These are phyloP conservation scores for Bujurquina vittata DNA, from an alignment of 2,113 vertebrate genomes.

Conservation along the genomic window DNA sequence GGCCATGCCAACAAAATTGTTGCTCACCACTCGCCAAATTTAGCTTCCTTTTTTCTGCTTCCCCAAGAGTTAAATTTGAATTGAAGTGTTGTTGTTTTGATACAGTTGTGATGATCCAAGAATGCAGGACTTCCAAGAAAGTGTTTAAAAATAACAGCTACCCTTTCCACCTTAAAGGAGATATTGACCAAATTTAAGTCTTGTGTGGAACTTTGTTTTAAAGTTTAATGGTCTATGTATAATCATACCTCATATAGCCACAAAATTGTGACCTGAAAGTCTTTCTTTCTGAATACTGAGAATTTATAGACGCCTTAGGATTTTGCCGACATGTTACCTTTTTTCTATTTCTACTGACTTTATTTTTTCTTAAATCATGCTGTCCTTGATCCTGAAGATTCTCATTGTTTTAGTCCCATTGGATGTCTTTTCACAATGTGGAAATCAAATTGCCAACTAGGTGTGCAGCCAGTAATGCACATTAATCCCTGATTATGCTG, in stretches of 20 bases:
- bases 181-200: neutral
- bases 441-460: neutral
- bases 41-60: too few relatives aligned
- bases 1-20: too few relatives aligned
- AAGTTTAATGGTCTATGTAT: neutral
- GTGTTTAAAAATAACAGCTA: too few relatives aligned
- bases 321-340: neutral
- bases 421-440: neutral
- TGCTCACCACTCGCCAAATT: too few relatives aligned
- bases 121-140: neutral
- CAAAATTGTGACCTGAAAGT: neutral
- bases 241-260: neutral
- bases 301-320: neutral
- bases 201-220: neutral
- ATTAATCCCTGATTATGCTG: neutral
- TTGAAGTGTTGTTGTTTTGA: too few relatives aligned
- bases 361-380: slow-evolving; percentile 3
- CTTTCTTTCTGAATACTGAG: neutral
- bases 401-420: neutral
- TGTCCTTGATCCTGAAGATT: neutral
- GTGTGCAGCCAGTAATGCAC: neutral
- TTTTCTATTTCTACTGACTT: neutral
- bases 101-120: too few relatives aligned
- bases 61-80: too few relatives aligned
- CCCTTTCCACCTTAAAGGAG: neutral